phyloP scores from a whole-genome alignment of 2,888 invertebrate species.

The Idaea dimidiata region DNA sequence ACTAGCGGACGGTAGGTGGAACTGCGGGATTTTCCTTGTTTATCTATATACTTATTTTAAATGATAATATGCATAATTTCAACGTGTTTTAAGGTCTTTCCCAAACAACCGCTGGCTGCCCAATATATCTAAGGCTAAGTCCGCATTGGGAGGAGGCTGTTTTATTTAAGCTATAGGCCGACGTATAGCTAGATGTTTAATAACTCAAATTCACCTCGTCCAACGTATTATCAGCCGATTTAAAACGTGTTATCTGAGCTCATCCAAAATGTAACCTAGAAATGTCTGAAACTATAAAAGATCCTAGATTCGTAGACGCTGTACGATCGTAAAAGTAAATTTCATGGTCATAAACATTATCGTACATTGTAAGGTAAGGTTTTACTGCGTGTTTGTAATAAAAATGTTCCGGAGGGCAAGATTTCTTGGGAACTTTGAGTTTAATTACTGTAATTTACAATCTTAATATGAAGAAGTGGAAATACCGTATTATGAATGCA shows the following conservation, averaged over 20 bases:
- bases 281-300: conserved; percentile 17
- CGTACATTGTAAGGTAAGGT: conserved; percentile 44
- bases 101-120: too few relatives aligned
- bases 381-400: conserved; percentile 40
- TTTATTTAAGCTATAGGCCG: too few relatives aligned
- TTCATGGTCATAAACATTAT: conserved; percentile 41
- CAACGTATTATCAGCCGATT: neutral
- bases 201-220: too few relatives aligned
- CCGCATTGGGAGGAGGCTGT: too few relatives aligned
- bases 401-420: conserved; percentile 19
- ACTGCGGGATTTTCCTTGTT: too few relatives aligned
- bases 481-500: neutral
- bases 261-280: conserved; percentile 8
- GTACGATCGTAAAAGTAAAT: conserved; percentile 39
- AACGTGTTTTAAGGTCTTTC: too few relatives aligned
- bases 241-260: neutral
- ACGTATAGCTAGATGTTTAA: too few relatives aligned
- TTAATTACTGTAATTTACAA: conserved; percentile 1
- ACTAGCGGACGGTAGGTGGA: too few relatives aligned
- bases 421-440: neutral
- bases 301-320: conserved; percentile 20
- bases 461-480: neutral
- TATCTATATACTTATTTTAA: too few relatives aligned
- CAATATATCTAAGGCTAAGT: too few relatives aligned
- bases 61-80: too few relatives aligned